Base-by-base conservation (phyloP, 2,888 invertebrate species). In the Drosophila falleni region DNA sequence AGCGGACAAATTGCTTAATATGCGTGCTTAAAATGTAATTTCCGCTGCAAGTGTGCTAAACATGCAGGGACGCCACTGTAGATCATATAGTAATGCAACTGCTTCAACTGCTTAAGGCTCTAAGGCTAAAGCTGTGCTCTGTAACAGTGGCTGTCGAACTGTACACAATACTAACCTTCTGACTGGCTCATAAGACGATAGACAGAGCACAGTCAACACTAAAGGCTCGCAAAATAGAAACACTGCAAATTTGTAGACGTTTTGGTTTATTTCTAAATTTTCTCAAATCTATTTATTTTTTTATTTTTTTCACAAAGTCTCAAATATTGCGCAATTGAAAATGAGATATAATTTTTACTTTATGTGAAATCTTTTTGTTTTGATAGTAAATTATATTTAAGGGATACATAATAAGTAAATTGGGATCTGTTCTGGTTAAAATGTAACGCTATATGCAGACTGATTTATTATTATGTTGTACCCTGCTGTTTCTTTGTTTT, bases 1-100 rank as follows among this genome's bases (percentile, higher is more conserved):
- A 66, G 42, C 80, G 54, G 49, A 83, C 78, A 88, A 84, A 84
- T 88, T 88, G 83, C 50, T 69, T 64, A 60, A 73, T 58, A 51
- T 59, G 71, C 67, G 26, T 67, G 64, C 33, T 23, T 47, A 44
- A 76, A 66, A 69, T 53, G 42, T 63, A 53, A 75, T 71, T 78
- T 80, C 84, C 89, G 80, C 26, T 62, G 56, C 62, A 56, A 54
- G 53, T 54, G 55, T 63, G 23, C n/a, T 19, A 31, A 31, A 49
- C 66, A 44, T 26, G n/a, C 19, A 13, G 13, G 16, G 67, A 72
- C 31, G 31, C 6, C 62, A 72, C 47, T 74, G 74, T 77, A 8
- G 11, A 13, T 29, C 50, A 33, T 19, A 31, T 13, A 13, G 16
- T 13, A 13, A 11, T 10, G 11, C n/a, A 35, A 70, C 33, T 5